Conservation (phyloP, 2,797 vertebrate genomes). For the Caiman crocodilus region DNA sequence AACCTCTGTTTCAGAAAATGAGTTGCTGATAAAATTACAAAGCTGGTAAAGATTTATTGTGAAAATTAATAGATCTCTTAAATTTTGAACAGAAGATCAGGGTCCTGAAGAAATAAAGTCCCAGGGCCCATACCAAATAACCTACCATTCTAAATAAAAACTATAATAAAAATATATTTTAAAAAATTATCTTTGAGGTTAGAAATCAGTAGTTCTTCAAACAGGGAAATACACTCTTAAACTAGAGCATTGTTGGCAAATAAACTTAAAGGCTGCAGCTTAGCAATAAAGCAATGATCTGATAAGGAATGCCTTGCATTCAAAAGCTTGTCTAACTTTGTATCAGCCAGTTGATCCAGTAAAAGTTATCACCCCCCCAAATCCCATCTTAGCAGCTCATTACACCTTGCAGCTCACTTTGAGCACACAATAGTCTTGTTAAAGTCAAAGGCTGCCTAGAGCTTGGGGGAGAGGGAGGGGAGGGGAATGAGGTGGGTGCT, state of each 20-base stretch:
- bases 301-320: too few relatives aligned
- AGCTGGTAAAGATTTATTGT: background rate
- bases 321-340: too few relatives aligned
- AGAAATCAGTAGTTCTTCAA: background rate
- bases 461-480: too few relatives aligned
- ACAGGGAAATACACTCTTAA: background rate
- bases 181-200: background rate
- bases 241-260: background rate
- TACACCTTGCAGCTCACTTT: background rate
- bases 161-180: background rate
- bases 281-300: background rate
- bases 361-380: too few relatives aligned
- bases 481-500: too few relatives aligned
- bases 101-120: background rate
- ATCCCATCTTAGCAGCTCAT: rapidly evolving
- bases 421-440: background rate
- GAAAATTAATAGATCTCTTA: background rate
- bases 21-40: background rate
- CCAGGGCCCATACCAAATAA: background rate
- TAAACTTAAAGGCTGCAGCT: rapidly evolving
- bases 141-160: background rate
- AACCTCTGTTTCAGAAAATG: background rate
- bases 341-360: too few relatives aligned
- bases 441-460: background rate
- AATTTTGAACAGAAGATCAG: background rate